A percentile compares a stretch with the other conserved stretches of the same genome.
These are phyloP conservation scores for Campoplex nolae DNA, from an alignment of 2,888 invertebrate species.

Conservation along the genomic window DNA sequence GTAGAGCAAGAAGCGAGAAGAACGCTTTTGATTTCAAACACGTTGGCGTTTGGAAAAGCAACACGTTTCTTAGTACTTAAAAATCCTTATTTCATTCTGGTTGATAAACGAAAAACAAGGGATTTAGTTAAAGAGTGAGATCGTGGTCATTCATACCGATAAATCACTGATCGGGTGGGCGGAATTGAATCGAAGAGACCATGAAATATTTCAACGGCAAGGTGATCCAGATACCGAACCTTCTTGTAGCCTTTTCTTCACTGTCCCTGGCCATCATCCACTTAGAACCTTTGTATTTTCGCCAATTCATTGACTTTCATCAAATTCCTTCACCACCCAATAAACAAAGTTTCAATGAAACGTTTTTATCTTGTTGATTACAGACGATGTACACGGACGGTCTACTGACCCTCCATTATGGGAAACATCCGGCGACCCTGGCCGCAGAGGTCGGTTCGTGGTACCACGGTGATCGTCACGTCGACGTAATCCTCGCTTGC, in stretches of 20 bases:
- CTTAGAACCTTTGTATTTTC: background rate
- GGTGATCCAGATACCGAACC: conserved; percentile 2
- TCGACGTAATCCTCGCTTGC: conserved; percentile 94
- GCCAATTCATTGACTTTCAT: background rate
- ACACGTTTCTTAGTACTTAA: background rate
- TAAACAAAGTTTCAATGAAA: background rate
- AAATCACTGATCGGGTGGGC: background rate
- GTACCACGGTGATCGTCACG: conserved; percentile 94
- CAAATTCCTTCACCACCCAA: background rate
- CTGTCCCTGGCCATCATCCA: background rate
- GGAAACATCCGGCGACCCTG: conserved; percentile 97
- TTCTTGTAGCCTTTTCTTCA: background rate
- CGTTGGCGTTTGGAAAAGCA: background rate
- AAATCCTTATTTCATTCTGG: background rate
- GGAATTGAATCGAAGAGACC: background rate
- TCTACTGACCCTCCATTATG: conserved; percentile 95
- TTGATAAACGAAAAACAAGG: background rate
- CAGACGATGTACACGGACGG: conserved; percentile 87
- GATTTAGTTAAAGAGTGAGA: background rate
- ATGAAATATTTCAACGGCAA: conserved; percentile 44
- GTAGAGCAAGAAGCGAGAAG: conserved; percentile 4
- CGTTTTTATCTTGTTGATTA: conserved; percentile 62
- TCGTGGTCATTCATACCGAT: background rate
- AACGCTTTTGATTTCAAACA: conserved; percentile 10
- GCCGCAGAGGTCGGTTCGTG: conserved; percentile 95